phyloP scores from a whole-genome alignment of 1,140 invertebrate species.

The Odontomachus brunneus region DNA sequence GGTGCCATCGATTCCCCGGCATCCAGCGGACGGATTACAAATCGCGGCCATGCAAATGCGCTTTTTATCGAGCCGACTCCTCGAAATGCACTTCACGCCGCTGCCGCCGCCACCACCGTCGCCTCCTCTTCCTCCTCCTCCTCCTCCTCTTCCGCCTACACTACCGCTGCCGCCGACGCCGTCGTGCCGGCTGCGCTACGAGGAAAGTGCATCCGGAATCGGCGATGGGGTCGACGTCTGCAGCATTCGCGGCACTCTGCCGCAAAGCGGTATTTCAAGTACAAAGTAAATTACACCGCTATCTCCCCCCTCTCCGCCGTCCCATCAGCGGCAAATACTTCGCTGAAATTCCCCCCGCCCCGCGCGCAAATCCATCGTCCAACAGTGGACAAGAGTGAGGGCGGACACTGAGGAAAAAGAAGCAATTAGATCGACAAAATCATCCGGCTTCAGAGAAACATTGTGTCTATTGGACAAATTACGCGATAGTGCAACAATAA shows the following conservation, averaged over 20 bases:
- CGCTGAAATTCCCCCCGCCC: conserved; percentile 37
- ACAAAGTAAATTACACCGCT: conserved; percentile 51
- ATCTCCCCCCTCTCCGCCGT: not conserved
- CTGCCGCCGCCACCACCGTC: no score
- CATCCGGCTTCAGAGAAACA: no score
- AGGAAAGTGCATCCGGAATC: conserved; percentile 62
- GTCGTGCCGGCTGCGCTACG: not conserved
- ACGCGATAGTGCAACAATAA: no score
- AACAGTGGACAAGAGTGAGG: not conserved
- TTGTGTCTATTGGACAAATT: no score
- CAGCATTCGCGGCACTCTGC: conserved; percentile 18
- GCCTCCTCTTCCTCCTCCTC: no score
- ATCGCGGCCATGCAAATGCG: conserved; percentile 66
- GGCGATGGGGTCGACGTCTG: conserved; percentile 27
- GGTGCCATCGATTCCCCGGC: conserved; percentile 30
- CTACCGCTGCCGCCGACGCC: no score
- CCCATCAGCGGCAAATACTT: conserved; percentile 30
- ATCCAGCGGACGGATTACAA: conserved; percentile 58
- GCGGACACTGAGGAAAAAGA: no score
- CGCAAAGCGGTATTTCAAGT: conserved; percentile 41
- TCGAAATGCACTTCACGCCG: conserved; percentile 43
- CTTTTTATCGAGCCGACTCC: conserved; percentile 53
- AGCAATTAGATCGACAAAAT: no score
- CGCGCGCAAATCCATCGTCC: no score
- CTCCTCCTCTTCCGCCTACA: no score